These are phyloP conservation scores for Tetragonisca angustula DNA, from an alignment of 2,888 invertebrate genomes.

Conservation along the genomic window DNA sequence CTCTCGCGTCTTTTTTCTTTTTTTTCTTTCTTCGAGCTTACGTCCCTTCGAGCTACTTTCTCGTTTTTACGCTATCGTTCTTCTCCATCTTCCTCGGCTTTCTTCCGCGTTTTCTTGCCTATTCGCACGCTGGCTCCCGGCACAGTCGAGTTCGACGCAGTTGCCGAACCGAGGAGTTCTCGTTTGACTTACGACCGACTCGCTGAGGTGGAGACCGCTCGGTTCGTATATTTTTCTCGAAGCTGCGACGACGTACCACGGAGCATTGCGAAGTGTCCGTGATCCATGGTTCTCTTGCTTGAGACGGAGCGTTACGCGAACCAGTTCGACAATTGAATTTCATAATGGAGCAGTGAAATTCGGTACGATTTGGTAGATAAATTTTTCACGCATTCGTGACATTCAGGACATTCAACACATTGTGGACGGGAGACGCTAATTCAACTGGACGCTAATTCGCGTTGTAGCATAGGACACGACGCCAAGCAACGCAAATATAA, in stretches of 20 bases:
- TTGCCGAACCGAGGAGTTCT: slow-evolving; percentile 40
- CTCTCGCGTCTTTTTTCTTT: neutral
- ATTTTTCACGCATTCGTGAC: neutral
- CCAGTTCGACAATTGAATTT: neutral
- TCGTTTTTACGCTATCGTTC: neutral
- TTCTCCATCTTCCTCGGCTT: neutral
- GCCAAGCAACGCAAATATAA: too few species aligned
- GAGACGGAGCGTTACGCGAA: neutral
- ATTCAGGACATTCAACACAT: neutral
- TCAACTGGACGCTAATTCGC: too few species aligned
- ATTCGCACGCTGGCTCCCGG: slow-evolving; percentile 7
- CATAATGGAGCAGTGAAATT: neutral
- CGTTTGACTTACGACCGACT: slow-evolving; percentile 63
- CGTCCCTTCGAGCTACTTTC: neutral
- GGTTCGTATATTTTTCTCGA: slow-evolving; percentile 61
- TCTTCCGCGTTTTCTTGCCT: slow-evolving; percentile 6
- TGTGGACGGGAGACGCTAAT: too few species aligned
- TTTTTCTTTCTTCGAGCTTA: neutral
- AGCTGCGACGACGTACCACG: neutral
- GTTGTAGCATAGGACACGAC: too few species aligned
- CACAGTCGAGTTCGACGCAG: slow-evolving; percentile 24
- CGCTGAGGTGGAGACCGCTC: slow-evolving; percentile 32
- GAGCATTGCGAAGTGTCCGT: too few species aligned
- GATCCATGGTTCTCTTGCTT: neutral
- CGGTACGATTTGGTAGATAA: neutral